These are phyloP conservation scores for Seira sanloemensis DNA, from an alignment of 2,888 invertebrate genomes.

Conservation along the genomic window DNA sequence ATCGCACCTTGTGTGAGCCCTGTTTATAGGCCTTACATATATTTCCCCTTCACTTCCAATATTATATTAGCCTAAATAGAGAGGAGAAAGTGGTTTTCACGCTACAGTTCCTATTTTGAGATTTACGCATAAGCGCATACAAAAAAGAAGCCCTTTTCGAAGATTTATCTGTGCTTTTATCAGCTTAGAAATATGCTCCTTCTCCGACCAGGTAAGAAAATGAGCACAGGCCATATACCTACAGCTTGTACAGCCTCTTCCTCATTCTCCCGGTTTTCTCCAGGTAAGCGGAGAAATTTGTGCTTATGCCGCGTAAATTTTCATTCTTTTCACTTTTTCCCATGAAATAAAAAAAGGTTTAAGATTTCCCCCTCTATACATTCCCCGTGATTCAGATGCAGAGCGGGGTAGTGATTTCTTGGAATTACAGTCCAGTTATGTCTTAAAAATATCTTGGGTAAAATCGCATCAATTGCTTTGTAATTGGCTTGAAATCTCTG, in stretches of 20 bases:
- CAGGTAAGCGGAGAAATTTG: not conserved
- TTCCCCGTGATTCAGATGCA: not conserved
- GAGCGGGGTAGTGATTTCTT: not conserved
- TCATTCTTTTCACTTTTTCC: not conserved
- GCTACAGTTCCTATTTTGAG: not conserved
- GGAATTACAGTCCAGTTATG: constrained; percentile 29
- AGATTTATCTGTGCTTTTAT: constrained; percentile 51
- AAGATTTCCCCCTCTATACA: too few relatives aligned
- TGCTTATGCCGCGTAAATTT: not conserved
- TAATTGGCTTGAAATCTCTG: constrained; percentile 35
- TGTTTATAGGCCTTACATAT: too few relatives aligned
- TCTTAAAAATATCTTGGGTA: constrained; percentile 35
- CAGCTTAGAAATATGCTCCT: not conserved
- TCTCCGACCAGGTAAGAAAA: not conserved
- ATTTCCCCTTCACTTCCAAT: not conserved
- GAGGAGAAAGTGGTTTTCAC: not conserved
- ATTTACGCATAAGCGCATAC: too few relatives aligned
- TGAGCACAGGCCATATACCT: not conserved
- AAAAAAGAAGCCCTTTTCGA: constrained; percentile 38
- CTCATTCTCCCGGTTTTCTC: too few relatives aligned
- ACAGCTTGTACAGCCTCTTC: not conserved
- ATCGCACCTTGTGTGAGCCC: too few relatives aligned
- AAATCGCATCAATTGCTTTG: constrained; percentile 59
- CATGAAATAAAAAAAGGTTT: not conserved
- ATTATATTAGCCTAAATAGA: not conserved